Conservation (phyloP, 2,888 invertebrate species). For the Thecocarcelia acutangulata region DNA sequence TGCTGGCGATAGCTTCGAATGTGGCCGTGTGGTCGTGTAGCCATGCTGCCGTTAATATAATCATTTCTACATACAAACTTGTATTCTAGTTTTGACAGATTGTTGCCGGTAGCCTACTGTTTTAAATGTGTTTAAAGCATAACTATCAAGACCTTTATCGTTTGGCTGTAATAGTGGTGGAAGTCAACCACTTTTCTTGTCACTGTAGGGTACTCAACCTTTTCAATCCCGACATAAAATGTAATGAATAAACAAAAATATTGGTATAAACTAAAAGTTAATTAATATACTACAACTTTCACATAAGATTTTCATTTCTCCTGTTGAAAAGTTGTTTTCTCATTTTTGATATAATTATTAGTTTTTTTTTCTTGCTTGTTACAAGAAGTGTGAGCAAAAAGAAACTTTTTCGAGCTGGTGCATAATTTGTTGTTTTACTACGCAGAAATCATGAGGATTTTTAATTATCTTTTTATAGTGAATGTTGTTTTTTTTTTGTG, state of each 20-base stretch:
- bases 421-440: constrained; percentile 42
- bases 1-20: no score
- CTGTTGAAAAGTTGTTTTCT: constrained; percentile 9
- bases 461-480: constrained; percentile 45
- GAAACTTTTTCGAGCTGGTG: constrained; percentile 33
- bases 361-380: no score
- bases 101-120: no score
- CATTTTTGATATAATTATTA: no score
- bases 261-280: constrained; percentile 63
- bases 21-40: no score
- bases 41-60: no score
- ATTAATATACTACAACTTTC: constrained; percentile 60
- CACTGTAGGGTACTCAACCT: not conserved
- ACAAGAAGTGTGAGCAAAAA: constrained; percentile 3
- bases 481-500: not conserved
- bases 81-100: no score
- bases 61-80: no score
- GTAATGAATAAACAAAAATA: constrained; percentile 60
- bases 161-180: no score
- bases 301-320: constrained; percentile 58
- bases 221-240: constrained; percentile 4
- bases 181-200: not conserved
- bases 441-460: constrained; percentile 52
- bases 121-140: no score
- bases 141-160: no score